These are phyloP conservation scores for Ooceraea biroi DNA, from an alignment of 1,140 invertebrate genomes.

Conservation along the genomic window DNA sequence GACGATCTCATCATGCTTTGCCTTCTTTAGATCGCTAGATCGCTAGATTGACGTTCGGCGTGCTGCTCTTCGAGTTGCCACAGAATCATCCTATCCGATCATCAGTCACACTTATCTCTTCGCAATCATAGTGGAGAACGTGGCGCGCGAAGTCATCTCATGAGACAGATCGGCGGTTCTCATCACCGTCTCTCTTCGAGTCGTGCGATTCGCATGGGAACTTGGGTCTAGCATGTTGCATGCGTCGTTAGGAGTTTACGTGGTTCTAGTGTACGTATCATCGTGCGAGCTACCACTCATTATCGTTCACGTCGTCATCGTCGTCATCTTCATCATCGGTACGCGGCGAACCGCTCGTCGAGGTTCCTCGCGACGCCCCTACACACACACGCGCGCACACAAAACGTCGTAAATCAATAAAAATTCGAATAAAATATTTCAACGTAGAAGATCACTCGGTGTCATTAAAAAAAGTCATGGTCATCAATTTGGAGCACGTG, in stretches of 20 bases:
- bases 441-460: too few species aligned
- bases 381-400: too few species aligned
- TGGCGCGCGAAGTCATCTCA: constrained; percentile 30
- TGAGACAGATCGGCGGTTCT: constrained; percentile 19
- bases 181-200: constrained; percentile 54
- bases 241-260: constrained; percentile 57
- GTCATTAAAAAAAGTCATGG: not conserved
- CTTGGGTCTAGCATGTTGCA: constrained; percentile 67
- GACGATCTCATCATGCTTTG: constrained; percentile 10
- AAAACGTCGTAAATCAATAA: not conserved
- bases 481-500: too few species aligned
- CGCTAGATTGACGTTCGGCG: not conserved
- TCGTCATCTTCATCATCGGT: constrained; percentile 44
- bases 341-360: not conserved
- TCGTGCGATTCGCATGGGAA: constrained; percentile 63
- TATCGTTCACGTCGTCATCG: constrained; percentile 53
- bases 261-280: constrained; percentile 53
- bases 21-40: not conserved
- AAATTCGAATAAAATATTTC: too few species aligned
- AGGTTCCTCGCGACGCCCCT: not conserved
- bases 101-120: not conserved
- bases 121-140: constrained; percentile 20
- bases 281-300: constrained; percentile 24
- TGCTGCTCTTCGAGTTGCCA: constrained; percentile 1
- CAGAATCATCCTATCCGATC: constrained; percentile 7